Percentiles rank a stretch among this genome's conserved stretches.
phyloP scores from a whole-genome alignment of 2,888 invertebrate species.

The Leucania comma region DNA sequence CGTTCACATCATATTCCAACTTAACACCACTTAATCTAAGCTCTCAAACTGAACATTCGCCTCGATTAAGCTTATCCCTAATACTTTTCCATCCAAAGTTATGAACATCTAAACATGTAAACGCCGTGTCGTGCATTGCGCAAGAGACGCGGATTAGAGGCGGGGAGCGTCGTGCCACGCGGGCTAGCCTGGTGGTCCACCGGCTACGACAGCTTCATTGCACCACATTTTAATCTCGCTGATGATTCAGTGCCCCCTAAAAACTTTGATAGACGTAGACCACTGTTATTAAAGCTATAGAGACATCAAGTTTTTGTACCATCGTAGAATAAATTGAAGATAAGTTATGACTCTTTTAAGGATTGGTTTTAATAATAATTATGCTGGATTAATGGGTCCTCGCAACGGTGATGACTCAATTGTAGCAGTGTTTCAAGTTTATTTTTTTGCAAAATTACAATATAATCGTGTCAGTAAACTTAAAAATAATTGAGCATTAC shows the following conservation, averaged over 20 bases:
- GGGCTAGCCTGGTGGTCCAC: constrained; percentile 71
- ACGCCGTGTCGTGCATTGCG: constrained; percentile 70
- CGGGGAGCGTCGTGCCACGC: constrained; percentile 75
- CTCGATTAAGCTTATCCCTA: constrained; percentile 55
- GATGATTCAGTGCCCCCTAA: constrained; percentile 65
- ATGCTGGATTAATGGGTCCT: background rate
- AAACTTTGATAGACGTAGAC: constrained; percentile 55
- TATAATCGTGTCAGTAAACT: background rate
- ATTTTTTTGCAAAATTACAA: background rate
- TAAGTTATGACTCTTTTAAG: constrained; percentile 16
- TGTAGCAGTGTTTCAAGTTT: background rate
- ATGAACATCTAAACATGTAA: constrained; percentile 62
- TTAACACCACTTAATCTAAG: constrained; percentile 20
- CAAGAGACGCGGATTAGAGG: constrained; percentile 72
- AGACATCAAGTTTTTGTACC: constrained; percentile 35
- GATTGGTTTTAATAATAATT: constrained; percentile 12
- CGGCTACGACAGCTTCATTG: constrained; percentile 65
- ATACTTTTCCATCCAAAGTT: constrained; percentile 63
- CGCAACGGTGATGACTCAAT: constrained; percentile 6
- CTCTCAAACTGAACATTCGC: constrained; percentile 31
- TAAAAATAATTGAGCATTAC: constrained; percentile 46
- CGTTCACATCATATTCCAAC: background rate
- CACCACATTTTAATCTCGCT: constrained; percentile 64
- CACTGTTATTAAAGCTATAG: constrained; percentile 56
- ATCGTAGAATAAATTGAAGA: constrained; percentile 23